Evolutionary conservation across 2,888 invertebrate genomes (phyloP), one percentile per base, ranked within the genome.

Genomic region (Lysandra bellargus): DNA sequence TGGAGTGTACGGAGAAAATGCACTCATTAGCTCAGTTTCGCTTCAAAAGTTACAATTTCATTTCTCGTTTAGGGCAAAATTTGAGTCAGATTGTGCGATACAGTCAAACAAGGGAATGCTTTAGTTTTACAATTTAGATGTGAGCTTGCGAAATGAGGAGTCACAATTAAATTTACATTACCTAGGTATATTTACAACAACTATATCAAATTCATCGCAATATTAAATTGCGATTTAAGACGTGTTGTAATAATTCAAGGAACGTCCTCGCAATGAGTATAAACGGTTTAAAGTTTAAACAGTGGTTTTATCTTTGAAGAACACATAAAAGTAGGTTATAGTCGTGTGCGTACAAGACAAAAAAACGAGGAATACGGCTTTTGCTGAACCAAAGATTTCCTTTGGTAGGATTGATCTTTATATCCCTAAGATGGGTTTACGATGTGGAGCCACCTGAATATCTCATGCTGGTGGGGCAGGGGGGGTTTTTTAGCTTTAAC

Each of bases 281-380:
- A 30, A 57, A 53, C 17, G 53, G 53, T 44, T 44, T 23, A 33
- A 76, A 33, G 53, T 44, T 74, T 30, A 53, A 76, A 33, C 53
- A 75, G 75, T 23, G 53, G 53, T 76, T 76, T 57, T 76, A 76
- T 76, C 49, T 75, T 30, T 30, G 57, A 53, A 30, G 2, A 37
- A 76, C 33, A 76, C 76, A 76, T 76, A 76, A 76, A 75, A 76
- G 76, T 76, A 57, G 76, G 57, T 76, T 76, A 23, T 23, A 23
- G 23, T 23, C 23, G 23, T 23, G 23, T 23, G 23, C 23, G 23
- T 23, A 23, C 23, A 23, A 23, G 23, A 23, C 23, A 23, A 23
- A 23, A 23, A 23, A 23, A 23, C 23, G 23, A 23, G 23, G 23
- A 23, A 23, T 23, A 23, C 23, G 23, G 23, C 23, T 23, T 23